A percentile compares a stretch with the other conserved stretches of the same genome.
Conservation (phyloP, 2,797 vertebrate species). For the Liparis tanakae region DNA sequence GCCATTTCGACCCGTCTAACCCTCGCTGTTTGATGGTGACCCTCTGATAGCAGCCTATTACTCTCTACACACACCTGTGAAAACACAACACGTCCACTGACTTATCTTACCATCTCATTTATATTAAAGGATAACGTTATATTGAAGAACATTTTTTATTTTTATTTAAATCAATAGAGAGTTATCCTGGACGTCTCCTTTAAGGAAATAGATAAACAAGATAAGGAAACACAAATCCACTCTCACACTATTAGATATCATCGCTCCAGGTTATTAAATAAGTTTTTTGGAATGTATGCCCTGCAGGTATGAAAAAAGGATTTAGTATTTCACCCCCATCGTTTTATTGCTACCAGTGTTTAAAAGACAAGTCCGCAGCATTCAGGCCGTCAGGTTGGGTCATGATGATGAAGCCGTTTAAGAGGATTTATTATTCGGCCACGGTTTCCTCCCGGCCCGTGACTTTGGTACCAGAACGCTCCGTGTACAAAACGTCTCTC, state of each 20-base stretch:
- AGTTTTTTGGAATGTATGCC: constrained; percentile 14
- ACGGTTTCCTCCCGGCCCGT: background rate
- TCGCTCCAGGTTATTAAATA: constrained; percentile 15
- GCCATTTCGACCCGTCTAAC: constrained; percentile 1
- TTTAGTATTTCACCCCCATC: background rate
- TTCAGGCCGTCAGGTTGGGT: constrained; percentile 4
- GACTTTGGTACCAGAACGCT: background rate
- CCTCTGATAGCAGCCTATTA: background rate
- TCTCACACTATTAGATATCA: constrained; percentile 13
- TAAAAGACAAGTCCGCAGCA: constrained; percentile 5
- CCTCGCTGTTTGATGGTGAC: constrained; percentile 3
- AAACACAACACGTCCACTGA: background rate
- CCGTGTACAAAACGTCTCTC: background rate
- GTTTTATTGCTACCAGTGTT: background rate
- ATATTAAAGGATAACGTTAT: background rate
- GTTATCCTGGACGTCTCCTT: constrained; percentile 51
- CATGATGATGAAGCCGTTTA: constrained; percentile 10
- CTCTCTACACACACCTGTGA: background rate
- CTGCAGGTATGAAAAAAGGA: constrained; percentile 6
- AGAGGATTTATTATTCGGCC: constrained; percentile 2
- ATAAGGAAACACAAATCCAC: constrained; percentile 29
- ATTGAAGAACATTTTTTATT: too few species aligned
- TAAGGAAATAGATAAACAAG: constrained; percentile 41
- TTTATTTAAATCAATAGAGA: constrained; percentile 12
- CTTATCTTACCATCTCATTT: background rate